Percentiles rank a stretch among this genome's conserved stretches.
Conservation (phyloP, 64 coral and sea anemone species). For the Montipora efflorescens region DNA sequence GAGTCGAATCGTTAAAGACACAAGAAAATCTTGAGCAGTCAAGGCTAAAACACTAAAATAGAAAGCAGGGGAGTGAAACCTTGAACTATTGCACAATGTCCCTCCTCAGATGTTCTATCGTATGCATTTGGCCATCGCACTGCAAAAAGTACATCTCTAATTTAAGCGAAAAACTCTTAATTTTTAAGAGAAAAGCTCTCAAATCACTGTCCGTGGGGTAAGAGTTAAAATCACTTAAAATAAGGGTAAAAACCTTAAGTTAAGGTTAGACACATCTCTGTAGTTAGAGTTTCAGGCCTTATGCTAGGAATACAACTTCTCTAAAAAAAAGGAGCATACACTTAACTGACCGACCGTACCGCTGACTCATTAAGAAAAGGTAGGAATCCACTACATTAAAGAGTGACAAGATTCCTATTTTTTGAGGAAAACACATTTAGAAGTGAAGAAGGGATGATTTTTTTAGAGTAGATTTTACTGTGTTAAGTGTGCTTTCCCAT, state of each 20-base stretch:
- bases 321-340: background rate
- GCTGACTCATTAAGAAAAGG: background rate
- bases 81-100: no score
- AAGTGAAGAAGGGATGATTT: background rate
- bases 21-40: no score
- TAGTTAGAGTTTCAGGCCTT: background rate
- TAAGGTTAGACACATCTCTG: background rate
- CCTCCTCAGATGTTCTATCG: no score
- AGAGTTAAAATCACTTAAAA: background rate
- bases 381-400: background rate
- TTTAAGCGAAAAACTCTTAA: no score
- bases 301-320: background rate
- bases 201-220: no score
- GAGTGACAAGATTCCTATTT: background rate
- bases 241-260: background rate
- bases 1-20: no score
- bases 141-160: no score
- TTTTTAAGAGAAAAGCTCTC: no score
- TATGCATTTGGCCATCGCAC: no score
- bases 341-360: no score
- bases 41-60: no score
- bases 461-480: background rate
- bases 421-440: background rate
- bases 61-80: no score
- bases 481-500: background rate